These are phyloP conservation scores for Hippocampus abdominalis DNA, from an alignment of 2,113 vertebrate species.

Conservation along the genomic window DNA sequence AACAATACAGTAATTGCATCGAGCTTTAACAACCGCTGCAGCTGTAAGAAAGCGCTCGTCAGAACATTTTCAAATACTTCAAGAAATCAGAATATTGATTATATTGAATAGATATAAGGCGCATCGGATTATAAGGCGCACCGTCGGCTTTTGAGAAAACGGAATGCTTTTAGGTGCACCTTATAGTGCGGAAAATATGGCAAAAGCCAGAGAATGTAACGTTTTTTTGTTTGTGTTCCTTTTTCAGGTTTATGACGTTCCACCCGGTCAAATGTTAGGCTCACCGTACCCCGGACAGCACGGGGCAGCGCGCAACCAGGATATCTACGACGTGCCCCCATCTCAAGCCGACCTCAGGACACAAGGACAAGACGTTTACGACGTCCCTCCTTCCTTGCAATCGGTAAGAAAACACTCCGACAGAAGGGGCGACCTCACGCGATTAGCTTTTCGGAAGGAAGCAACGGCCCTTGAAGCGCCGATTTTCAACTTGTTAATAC, in stretches of 20 bases:
- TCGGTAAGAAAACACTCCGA: constrained; percentile 51
- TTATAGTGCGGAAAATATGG: too few relatives aligned
- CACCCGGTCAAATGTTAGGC: constrained; percentile 71
- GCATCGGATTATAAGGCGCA: too few relatives aligned
- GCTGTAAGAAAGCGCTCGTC: too few relatives aligned
- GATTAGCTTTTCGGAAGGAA: constrained; percentile 18
- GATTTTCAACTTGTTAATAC: constrained; percentile 33
- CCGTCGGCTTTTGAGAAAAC: too few relatives aligned
- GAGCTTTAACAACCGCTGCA: too few relatives aligned
- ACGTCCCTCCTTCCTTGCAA: constrained; percentile 65
- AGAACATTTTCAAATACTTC: too few relatives aligned
- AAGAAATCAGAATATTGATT: too few relatives aligned
- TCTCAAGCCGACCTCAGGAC: constrained; percentile 71
- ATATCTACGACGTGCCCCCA: constrained; percentile 85
- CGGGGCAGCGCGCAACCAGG: constrained; percentile 72
- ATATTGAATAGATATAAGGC: too few relatives aligned
- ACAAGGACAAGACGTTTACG: constrained; percentile 60
- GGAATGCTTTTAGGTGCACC: too few relatives aligned
- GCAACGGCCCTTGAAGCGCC: constrained; percentile 11
- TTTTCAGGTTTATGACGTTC: constrained; percentile 89
- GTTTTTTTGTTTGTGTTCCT: background rate
- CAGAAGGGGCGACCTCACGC: background rate
- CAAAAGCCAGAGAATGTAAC: too few relatives aligned
- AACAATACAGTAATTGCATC: too few relatives aligned
- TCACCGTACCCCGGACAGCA: constrained; percentile 45